Conservation (phyloP, 2,888 invertebrate genomes). For the Scaeva pyrastri region DNA sequence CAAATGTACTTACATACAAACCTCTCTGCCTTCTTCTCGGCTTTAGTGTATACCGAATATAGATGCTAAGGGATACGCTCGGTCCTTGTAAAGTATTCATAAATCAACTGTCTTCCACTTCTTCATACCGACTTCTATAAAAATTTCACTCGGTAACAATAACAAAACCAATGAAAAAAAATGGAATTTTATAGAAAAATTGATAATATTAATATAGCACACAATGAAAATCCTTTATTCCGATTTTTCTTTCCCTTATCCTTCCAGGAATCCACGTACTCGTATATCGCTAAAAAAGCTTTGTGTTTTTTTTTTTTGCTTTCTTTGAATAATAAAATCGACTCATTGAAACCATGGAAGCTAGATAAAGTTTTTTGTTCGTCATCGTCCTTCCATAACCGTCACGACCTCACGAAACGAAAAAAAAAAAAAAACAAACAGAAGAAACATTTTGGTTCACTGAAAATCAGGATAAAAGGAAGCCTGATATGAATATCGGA, state of each 20-base stretch:
- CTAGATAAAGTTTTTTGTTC: conserved; percentile 24
- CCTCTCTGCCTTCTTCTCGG: background rate
- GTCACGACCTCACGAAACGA: conserved; percentile 36
- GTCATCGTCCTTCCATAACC: background rate
- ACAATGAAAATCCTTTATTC: conserved; percentile 72
- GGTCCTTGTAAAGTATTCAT: conserved; percentile 25
- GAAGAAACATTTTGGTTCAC: conserved; percentile 14
- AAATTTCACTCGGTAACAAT: conserved; percentile 42
- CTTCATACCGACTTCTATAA: conserved; percentile 21
- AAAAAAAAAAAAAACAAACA: background rate
- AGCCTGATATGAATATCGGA: conserved; percentile 53
- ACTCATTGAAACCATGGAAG: conserved; percentile 62
- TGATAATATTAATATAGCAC: conserved; percentile 71
- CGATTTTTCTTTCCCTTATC: conserved; percentile 31
- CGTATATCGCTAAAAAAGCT: conserved; percentile 34
- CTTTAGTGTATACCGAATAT: background rate
- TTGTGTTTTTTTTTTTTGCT: background rate
- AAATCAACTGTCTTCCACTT: conserved; percentile 12
- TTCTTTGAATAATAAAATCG: conserved; percentile 53
- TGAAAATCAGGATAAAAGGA: conserved; percentile 32
- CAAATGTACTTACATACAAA: conserved; percentile 20
- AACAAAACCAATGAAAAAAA: conserved; percentile 42
- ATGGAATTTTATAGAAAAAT: conserved; percentile 41
- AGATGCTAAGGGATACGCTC: conserved; percentile 59
- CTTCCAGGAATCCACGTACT: background rate